Base-by-base conservation (phyloP, 1,140 invertebrate species). In the Drosophila ananassae region DNA sequence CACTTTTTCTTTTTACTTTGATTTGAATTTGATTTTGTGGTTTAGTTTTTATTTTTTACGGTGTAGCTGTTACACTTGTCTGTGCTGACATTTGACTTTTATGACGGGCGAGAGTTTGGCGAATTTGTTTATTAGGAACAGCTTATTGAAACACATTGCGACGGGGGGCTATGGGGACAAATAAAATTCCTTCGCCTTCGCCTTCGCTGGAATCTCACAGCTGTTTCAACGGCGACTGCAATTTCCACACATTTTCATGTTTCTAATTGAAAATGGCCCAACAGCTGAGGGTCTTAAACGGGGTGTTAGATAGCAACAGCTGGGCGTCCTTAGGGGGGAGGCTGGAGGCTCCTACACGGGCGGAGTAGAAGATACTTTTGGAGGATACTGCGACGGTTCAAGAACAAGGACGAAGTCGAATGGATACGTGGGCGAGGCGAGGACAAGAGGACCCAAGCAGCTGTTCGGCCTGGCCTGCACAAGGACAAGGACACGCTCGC, bases 391-490 rank as follows among this genome's bases (percentile, higher is more conserved):
- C 44, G 30, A 22, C 25, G 67, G 67, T 69, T 69, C 61, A 55
- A 52, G 66, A 77, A 63, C 73, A 52, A 66, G 73, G 59, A 79
- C 48, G 50, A 41, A 24, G 41, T 17, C 41, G 28, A 24, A 41
- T n/a, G 28, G 34, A 41, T n/a, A 17, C 6, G 44, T 22, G 21
- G 44, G 44, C 44, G 44, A 47, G 21, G 44, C 54, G 54, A 48
- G 39, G 50, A 61, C 39, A 39, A 57, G 34, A 52, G 72, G 47
- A 77, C 71, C 63, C 69, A 77, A 87, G 87, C 83, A 87, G 83
- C 83, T 87, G 83, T 87, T 87, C 83, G 83, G 82, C 58, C 83
- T 87, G 82, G 81, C 58, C 83, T 89, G 83, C 83, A 89, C 83
- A 89, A 89, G 83, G 83, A 83, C 83, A 87, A 89, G 83, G 83